A percentile compares a stretch with the other conserved stretches of the same genome.
Conservation (phyloP, 2,113 vertebrate species). For the Chamaea fasciata region DNA sequence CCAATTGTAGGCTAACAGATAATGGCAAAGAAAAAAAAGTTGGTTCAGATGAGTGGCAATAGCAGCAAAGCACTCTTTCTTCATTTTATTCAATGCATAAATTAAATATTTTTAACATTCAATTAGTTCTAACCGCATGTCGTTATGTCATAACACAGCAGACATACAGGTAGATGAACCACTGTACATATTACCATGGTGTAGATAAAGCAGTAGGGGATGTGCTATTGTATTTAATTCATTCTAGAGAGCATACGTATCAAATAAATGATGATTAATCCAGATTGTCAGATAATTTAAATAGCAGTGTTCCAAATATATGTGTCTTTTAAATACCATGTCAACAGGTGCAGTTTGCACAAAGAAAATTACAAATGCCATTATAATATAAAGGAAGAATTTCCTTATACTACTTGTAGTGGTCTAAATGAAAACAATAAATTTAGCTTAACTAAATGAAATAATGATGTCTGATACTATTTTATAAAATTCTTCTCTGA, state of each 20-base stretch:
- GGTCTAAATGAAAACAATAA: neutral
- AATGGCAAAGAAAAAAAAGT: neutral
- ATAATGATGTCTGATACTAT: rapidly evolving
- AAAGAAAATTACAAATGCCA: neutral
- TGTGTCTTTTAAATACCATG: neutral
- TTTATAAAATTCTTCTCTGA: neutral
- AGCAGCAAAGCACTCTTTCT: neutral
- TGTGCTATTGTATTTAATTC: neutral
- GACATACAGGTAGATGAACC: neutral
- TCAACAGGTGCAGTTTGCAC: neutral
- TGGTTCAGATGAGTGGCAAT: neutral
- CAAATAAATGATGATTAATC: neutral
- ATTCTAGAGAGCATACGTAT: neutral
- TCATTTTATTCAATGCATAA: neutral
- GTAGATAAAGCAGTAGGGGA: neutral
- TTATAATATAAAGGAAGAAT: neutral
- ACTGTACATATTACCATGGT: neutral
- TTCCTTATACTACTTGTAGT: neutral
- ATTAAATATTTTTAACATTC: neutral
- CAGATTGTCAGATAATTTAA: neutral
- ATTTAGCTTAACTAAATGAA: neutral
- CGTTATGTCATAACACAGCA: neutral
- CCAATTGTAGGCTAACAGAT: neutral
- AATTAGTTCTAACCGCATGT: neutral
- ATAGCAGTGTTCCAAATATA: neutral